Conservation (phyloP, 2,797 vertebrate species). For the Avahi laniger region DNA sequence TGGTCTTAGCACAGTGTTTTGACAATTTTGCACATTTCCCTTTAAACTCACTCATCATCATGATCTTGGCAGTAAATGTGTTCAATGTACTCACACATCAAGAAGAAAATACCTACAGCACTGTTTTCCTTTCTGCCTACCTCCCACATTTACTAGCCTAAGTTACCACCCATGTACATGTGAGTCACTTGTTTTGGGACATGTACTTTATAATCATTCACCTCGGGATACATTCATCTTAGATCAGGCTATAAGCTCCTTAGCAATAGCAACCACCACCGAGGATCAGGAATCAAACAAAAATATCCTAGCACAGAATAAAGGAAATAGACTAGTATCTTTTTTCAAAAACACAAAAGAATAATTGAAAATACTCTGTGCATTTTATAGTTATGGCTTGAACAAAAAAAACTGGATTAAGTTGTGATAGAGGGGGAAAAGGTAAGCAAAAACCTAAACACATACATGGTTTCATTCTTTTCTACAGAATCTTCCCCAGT, state of each 20-base stretch:
- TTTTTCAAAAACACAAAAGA: conserved; percentile 1
- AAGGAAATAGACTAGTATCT: not conserved
- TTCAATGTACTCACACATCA: not conserved
- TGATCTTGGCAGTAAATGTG: conserved; percentile 58
- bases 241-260: not conserved
- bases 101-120: conserved; percentile 55
- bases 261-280: not conserved
- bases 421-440: not conserved
- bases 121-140: not conserved
- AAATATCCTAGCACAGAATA: not conserved
- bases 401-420: not conserved
- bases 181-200: conserved; percentile 53
- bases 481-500: not conserved
- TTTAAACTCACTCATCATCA: conserved; percentile 54
- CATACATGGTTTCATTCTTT: not conserved
- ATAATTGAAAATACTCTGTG: not conserved
- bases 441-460: not conserved
- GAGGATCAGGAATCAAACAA: not conserved
- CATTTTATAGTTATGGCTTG: not conserved
- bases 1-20: conserved; percentile 45
- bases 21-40: conserved; percentile 51
- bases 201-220: conserved; percentile 23
- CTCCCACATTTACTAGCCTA: conserved; percentile 45
- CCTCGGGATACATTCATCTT: not conserved
- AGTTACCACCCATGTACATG: conserved; percentile 51